Percentiles rank a stretch among this genome's conserved stretches.
phyloP scores from a whole-genome alignment of 1,140 invertebrate species.

The Varroa destructor region DNA sequence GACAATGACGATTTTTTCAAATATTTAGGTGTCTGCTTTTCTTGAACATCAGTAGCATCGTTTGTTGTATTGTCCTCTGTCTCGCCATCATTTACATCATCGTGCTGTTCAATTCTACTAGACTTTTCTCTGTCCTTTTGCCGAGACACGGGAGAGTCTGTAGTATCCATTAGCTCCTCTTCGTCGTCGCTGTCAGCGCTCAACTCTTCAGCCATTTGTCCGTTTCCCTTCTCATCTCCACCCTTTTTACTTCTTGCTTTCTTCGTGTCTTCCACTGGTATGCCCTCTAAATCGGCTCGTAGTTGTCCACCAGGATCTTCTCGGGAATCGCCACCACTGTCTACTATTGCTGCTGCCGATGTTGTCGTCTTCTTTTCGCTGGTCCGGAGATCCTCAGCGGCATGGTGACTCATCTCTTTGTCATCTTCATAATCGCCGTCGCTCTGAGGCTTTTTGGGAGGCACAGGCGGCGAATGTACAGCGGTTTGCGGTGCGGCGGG shows the following conservation, averaged over 20 bases:
- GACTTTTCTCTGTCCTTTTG: constrained; percentile 33
- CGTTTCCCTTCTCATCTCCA: background rate
- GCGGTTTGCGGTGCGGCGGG: constrained; percentile 11
- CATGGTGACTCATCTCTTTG: constrained; percentile 12
- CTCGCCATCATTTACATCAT: constrained; percentile 31
- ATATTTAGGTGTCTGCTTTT: constrained; percentile 17
- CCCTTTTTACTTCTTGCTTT: background rate
- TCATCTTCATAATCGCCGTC: constrained; percentile 13
- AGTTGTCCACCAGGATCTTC: background rate
- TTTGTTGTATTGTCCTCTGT: constrained; percentile 30
- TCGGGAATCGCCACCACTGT: constrained; percentile 24
- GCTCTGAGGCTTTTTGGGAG: background rate
- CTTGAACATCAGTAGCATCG: constrained; percentile 29
- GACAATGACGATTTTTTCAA: constrained; percentile 15
- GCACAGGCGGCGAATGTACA: constrained; percentile 19
- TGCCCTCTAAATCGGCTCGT: background rate
- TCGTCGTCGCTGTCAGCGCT: background rate
- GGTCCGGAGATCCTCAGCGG: constrained; percentile 29
- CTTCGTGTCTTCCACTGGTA: too few species aligned
- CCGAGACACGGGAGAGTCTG: background rate
- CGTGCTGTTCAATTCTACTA: constrained; percentile 32
- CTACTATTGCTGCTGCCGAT: constrained; percentile 1
- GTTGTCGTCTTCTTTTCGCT: constrained; percentile 29
- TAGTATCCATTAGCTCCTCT: background rate
- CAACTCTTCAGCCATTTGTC: background rate